phyloP scores from a whole-genome alignment of 2,113 vertebrate genomes.

The Argyrosomus japonicus region DNA sequence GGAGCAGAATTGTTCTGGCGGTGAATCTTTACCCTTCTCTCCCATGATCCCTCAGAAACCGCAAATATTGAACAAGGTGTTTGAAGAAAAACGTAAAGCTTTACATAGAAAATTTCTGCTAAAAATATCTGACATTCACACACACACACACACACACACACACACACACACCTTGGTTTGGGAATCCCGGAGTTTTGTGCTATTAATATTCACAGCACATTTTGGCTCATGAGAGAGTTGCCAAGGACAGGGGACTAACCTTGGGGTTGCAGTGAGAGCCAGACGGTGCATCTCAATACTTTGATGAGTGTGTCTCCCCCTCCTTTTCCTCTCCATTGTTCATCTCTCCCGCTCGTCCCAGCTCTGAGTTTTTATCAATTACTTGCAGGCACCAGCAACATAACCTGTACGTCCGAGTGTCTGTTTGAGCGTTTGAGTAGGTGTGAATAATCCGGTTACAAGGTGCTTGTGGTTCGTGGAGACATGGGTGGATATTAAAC shows the following conservation, averaged over 20 bases:
- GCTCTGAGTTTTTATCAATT: conserved; percentile 39
- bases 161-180: conserved; percentile 26
- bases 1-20: conserved; percentile 34
- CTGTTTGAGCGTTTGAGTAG: conserved; percentile 28
- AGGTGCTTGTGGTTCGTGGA: conserved; percentile 28
- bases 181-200: conserved; percentile 44
- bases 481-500: conserved; percentile 43
- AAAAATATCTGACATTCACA: conserved; percentile 6
- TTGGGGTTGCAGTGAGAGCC: conserved; percentile 60
- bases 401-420: conserved; percentile 16
- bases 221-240: conserved; percentile 55
- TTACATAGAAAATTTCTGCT: not conserved
- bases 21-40: conserved; percentile 7
- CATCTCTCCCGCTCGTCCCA: not conserved
- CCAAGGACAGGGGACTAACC: conserved; percentile 71
- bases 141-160: conserved; percentile 29
- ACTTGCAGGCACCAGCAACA: conserved; percentile 36
- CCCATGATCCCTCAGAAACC: not conserved
- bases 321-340: not conserved
- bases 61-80: not conserved
- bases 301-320: conserved; percentile 11
- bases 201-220: conserved; percentile 70
- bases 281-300: conserved; percentile 49
- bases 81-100: conserved; percentile 3
- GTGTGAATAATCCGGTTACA: conserved; percentile 55